Base-by-base conservation (phyloP, 2,888 invertebrate species). In the Hydriomena furcata region DNA sequence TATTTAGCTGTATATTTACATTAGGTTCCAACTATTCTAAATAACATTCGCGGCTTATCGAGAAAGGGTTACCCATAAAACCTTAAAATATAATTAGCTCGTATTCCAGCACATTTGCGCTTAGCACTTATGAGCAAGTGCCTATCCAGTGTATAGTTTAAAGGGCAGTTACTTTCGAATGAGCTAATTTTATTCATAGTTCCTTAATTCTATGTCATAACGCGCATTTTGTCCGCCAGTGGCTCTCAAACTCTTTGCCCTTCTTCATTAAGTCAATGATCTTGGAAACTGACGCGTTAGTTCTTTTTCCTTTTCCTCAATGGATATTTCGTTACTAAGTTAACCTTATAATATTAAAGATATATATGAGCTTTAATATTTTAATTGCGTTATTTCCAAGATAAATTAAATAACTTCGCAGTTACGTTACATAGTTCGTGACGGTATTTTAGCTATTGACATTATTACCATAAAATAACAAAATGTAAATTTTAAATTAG, bases 111-210 rank as follows among this genome's bases (percentile, higher is more conserved):
- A 21, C 25, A 8, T 13, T 42, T 25, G 31, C 25, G 20, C 51
- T n/a, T 5, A 13, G 25, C 25, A 1, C 17, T 42, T 37, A 21
- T 30, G 21, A 28, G 23, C 30, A 23, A n/a, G 20, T 7, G 23
- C 34, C 27, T 13, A 25, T 35, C 20, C 35, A 36, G 44, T 27
- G 21, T 43, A 40, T 44, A 53, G 35, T 55, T 51, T 53, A 53
- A 27, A 10, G 44, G 38, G 40, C 52, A 54, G 46, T 49, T 30
- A 31, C 37, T 53, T 46, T 42, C 46, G 38, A 52, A 54, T 52
- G 34, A 32, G 54, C 57, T 56, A 55, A 59, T 61, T 58, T 56
- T 60, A 63, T 61, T 63, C 60, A 61, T 59, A 41, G 36, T 38
- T 48, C 40, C 52, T 44, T 58, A 55, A 56, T 60, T 58, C 47